Conservation (phyloP, 2,888 invertebrate species). For the Peribatodes rhomboidaria region DNA sequence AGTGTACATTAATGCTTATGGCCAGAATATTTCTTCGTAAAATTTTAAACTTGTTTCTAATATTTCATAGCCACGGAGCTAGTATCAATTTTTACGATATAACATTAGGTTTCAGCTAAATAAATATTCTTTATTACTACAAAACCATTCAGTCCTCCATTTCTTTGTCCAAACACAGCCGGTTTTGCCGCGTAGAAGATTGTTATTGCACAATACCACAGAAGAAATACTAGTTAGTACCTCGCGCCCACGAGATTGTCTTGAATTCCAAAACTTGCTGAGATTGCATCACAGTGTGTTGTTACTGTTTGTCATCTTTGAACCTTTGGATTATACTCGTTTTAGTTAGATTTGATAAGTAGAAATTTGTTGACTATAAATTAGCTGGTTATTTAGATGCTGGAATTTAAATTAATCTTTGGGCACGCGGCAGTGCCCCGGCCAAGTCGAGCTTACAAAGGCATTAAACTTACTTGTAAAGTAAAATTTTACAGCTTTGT, state of each 20-base stretch:
- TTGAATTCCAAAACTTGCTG: constrained; percentile 60
- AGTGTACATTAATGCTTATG: too few species aligned
- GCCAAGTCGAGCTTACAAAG: too few species aligned
- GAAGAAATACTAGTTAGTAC: constrained; percentile 15
- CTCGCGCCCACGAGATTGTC: constrained; percentile 30
- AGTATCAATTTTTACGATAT: neutral
- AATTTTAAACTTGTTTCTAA: neutral
- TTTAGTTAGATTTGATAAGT: constrained; percentile 8
- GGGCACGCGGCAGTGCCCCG: too few species aligned
- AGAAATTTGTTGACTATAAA: too few species aligned
- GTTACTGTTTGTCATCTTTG: constrained; percentile 61
- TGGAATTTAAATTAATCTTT: too few species aligned
- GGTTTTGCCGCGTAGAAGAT: constrained; percentile 64
- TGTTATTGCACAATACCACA: constrained; percentile 65
- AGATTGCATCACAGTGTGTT: constrained; percentile 57
- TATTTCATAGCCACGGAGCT: neutral
- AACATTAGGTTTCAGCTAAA: neutral
- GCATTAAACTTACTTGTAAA: too few species aligned
- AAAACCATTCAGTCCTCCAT: constrained; percentile 51
- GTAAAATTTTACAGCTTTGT: too few species aligned
- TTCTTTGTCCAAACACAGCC: constrained; percentile 57
- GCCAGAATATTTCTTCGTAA: too few species aligned
- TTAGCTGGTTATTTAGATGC: too few species aligned
- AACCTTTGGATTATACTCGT: constrained; percentile 49
- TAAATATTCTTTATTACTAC: constrained; percentile 27